Evolutionary conservation across 2,113 vertebrate genomes (phyloP).

Genomic region (Eublepharis macularius): DNA sequence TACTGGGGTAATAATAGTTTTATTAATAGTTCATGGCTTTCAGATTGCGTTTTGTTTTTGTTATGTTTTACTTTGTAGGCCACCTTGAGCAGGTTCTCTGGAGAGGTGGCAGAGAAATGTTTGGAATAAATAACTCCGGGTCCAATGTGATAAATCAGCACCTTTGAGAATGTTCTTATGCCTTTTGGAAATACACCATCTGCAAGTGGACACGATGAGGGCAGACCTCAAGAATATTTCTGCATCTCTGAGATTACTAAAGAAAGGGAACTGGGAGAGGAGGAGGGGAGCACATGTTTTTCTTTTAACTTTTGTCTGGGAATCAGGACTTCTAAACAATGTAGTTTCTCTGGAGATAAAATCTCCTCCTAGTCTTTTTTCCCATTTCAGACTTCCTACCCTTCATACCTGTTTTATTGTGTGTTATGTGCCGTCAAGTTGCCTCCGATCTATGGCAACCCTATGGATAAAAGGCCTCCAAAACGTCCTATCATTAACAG

Average conservation of each 20-base stretch:
- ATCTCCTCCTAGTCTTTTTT: neutral
- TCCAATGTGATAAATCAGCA: neutral
- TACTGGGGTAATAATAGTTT: too few species aligned
- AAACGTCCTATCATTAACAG: too few species aligned
- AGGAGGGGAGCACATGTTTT: too few species aligned
- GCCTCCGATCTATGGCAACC: too few species aligned
- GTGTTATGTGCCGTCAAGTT: too few species aligned
- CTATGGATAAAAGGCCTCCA: too few species aligned
- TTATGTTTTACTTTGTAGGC: too few species aligned
- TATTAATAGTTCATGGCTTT: too few species aligned
- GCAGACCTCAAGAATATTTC: neutral
- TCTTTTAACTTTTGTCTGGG: neutral
- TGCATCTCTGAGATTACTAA: neutral
- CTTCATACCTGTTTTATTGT: neutral
- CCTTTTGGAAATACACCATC: neutral
- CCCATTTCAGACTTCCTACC: neutral
- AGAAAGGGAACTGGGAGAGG: neutral
- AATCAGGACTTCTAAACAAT: neutral
- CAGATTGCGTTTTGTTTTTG: too few species aligned
- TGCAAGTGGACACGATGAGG: neutral
- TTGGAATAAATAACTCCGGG: neutral
- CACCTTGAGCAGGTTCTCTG: too few species aligned
- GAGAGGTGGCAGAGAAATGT: too few species aligned
- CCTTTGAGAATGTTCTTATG: neutral
- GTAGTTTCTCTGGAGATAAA: neutral